Conservation (phyloP, 2,888 invertebrate species). For the Adela reaumurella region DNA sequence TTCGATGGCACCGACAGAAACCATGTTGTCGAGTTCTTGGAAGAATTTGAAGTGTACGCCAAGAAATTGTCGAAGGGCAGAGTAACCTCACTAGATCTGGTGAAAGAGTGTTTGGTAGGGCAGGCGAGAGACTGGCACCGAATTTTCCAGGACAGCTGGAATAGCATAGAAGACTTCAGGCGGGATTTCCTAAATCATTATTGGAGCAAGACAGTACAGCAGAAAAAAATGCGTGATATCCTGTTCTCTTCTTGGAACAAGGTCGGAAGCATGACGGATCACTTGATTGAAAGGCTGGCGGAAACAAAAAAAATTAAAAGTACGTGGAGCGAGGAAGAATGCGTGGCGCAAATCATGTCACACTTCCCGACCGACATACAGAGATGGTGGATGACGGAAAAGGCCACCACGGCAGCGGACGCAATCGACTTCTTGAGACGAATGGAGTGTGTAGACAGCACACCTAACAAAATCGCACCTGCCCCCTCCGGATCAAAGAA, state of each 20-base stretch:
- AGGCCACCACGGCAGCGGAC: background rate
- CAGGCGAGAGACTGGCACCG: constrained; percentile 3
- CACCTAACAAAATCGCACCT: no score
- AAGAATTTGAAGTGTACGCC: background rate
- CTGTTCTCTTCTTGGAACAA: background rate
- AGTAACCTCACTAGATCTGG: background rate
- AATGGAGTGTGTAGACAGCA: background rate
- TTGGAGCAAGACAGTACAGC: constrained; percentile 2
- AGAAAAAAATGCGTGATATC: background rate
- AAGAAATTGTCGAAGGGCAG: background rate
- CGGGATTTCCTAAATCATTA: constrained; percentile 1
- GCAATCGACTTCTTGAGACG: background rate
- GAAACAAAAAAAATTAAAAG: background rate
- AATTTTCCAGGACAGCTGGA: background rate
- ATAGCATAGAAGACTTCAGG: background rate
- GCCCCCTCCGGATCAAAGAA: background rate
- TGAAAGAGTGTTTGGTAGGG: constrained; percentile 1
- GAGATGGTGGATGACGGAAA: background rate
- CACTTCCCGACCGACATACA: background rate
- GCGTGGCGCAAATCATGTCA: constrained; percentile 1
- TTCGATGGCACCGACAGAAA: background rate
- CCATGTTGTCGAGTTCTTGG: constrained; percentile 1
- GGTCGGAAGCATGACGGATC: background rate
- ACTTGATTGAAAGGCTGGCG: background rate
- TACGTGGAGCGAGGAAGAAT: background rate